Conservation (phyloP, 1,140 invertebrate species). For the Lycorma delicatula region DNA sequence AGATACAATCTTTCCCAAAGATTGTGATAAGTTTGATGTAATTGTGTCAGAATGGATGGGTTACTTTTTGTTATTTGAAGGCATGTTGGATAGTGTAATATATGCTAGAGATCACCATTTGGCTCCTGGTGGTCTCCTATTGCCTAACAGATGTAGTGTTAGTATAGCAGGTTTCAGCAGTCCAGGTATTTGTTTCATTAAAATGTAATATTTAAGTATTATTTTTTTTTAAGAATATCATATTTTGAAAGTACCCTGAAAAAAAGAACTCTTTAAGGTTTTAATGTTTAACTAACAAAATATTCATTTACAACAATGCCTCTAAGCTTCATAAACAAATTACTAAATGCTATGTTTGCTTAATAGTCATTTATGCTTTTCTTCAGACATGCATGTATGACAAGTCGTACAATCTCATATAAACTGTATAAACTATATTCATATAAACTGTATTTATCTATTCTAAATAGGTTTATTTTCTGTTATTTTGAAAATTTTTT, state of each 20-base stretch:
- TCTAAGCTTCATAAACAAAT: no score
- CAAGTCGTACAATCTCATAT: no score
- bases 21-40: slow-evolving; percentile 83
- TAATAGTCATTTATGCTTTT: no score
- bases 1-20: slow-evolving; percentile 69
- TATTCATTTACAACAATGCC: no score
- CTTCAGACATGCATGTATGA: no score
- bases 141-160: slow-evolving; percentile 86
- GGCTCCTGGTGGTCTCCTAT: slow-evolving; percentile 62
- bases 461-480: no score
- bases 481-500: no score
- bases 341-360: no score
- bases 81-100: slow-evolving; percentile 90
- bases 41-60: slow-evolving; percentile 99
- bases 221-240: slow-evolving; percentile 1
- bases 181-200: slow-evolving; percentile 56
- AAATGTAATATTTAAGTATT: slow-evolving; percentile 10
- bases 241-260: slow-evolving; percentile 25
- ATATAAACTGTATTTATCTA: no score
- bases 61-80: slow-evolving; percentile 96
- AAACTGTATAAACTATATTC: no score
- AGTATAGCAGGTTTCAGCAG: slow-evolving; percentile 84
- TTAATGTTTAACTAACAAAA: no score
- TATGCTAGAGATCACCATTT: slow-evolving; percentile 90
- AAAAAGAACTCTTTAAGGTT: no score